A percentile compares a stretch with the other conserved stretches of the same genome.
Conservation (phyloP, 2,888 invertebrate species). For the Plagiodera versicolora region DNA sequence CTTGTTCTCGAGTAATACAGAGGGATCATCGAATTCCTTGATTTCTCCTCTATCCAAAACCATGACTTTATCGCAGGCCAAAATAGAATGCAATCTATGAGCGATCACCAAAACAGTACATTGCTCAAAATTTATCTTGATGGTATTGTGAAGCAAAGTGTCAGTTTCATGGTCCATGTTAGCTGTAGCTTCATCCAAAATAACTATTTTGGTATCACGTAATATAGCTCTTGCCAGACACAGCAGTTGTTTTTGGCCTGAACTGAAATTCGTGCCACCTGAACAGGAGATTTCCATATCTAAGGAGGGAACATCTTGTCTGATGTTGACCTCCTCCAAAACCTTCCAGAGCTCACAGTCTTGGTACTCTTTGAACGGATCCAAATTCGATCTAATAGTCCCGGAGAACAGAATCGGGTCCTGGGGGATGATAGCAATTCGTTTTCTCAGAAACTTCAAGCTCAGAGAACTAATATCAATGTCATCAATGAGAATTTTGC, state of each 20-base stretch:
- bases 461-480: conserved; percentile 70
- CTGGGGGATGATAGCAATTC: conserved; percentile 82
- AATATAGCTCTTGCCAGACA: conserved; percentile 60
- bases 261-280: conserved; percentile 28
- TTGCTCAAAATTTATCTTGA: conserved; percentile 56
- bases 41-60: conserved; percentile 57
- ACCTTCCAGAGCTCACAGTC: conserved; percentile 39
- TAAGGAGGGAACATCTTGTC: conserved; percentile 60
- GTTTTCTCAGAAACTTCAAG: conserved; percentile 70
- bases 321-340: conserved; percentile 47
- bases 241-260: conserved; percentile 58
- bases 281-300: conserved; percentile 49
- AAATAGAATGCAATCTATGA: conserved; percentile 55
- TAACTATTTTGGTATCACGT: conserved; percentile 54
- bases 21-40: conserved; percentile 38
- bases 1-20: conserved; percentile 58
- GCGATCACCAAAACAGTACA: conserved; percentile 60
- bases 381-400: conserved; percentile 54
- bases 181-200: conserved; percentile 64
- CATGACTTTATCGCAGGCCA: conserved; percentile 59
- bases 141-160: conserved; percentile 67
- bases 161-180: conserved; percentile 83
- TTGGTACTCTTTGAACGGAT: conserved; percentile 36
- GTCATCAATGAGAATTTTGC: conserved; percentile 78
- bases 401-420: conserved; percentile 82